These are phyloP conservation scores for Muntiacus muntjak DNA, from an alignment of 2,113 vertebrate genomes.

Conservation along the genomic window DNA sequence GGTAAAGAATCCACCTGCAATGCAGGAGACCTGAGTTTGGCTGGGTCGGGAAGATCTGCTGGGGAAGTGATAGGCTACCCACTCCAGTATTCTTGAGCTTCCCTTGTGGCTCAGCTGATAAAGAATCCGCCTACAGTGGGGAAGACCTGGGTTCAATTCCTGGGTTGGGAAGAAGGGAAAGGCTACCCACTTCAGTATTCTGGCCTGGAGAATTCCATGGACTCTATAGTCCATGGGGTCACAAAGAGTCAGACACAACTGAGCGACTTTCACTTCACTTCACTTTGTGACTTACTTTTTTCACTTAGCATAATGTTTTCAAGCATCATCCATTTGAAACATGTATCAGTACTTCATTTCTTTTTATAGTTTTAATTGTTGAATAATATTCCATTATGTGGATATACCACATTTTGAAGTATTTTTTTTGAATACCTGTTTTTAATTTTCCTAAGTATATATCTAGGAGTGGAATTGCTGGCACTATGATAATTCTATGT, in stretches of 20 bases:
- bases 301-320: neutral
- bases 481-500: neutral
- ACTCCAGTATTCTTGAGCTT: neutral
- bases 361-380: neutral
- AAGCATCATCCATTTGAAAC: neutral
- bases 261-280: neutral
- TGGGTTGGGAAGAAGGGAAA: neutral
- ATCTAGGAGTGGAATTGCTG: neutral
- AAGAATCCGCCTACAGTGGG: neutral
- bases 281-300: neutral
- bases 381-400: neutral
- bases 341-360: neutral
- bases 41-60: neutral
- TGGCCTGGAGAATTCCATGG: neutral
- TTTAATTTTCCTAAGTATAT: neutral
- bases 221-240: neutral
- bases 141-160: neutral
- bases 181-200: neutral
- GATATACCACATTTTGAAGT: neutral
- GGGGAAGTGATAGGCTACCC: neutral
- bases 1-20: neutral
- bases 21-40: neutral
- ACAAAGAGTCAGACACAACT: neutral
- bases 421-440: neutral
- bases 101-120: neutral